These are phyloP conservation scores for Octonoba sinensis DNA, from an alignment of 2,888 invertebrate species.

Conservation along the genomic window DNA sequence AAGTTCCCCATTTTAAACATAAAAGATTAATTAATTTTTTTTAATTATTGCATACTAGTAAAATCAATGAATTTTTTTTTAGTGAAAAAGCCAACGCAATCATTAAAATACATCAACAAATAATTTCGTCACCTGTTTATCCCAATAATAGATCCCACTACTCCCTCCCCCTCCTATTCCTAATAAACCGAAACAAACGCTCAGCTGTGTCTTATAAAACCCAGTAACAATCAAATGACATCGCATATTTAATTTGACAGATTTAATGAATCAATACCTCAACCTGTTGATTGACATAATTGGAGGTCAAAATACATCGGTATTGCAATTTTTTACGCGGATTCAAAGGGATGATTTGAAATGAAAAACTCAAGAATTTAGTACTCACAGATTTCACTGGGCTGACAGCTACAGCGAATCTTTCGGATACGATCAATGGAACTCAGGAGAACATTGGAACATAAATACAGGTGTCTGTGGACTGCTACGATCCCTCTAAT, in stretches of 20 bases:
- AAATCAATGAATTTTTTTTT: too few species aligned
- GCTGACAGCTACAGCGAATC: background rate
- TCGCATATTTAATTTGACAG: slow-evolving; percentile 4
- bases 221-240: slow-evolving; percentile 34
- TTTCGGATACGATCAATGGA: slow-evolving; percentile 10
- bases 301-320: slow-evolving; percentile 12
- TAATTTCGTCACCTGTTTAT: too few species aligned
- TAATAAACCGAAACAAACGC: slow-evolving; percentile 26
- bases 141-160: too few species aligned
- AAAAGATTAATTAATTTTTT: too few species aligned
- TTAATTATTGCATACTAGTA: too few species aligned
- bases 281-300: background rate
- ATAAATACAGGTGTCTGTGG: slow-evolving; percentile 6
- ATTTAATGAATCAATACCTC: background rate
- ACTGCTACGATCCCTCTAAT: background rate
- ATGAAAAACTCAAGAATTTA: background rate
- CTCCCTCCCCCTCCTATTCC: too few species aligned
- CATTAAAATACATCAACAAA: too few species aligned
- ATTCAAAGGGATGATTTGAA: slow-evolving; percentile 15
- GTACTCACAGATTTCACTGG: slow-evolving; percentile 20
- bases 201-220: background rate
- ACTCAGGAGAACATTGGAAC: background rate
- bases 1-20: too few species aligned
- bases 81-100: too few species aligned
- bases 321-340: slow-evolving; percentile 3